Conservation (phyloP, 2,888 invertebrate species). For the Lepetodrilus schrolli region DNA sequence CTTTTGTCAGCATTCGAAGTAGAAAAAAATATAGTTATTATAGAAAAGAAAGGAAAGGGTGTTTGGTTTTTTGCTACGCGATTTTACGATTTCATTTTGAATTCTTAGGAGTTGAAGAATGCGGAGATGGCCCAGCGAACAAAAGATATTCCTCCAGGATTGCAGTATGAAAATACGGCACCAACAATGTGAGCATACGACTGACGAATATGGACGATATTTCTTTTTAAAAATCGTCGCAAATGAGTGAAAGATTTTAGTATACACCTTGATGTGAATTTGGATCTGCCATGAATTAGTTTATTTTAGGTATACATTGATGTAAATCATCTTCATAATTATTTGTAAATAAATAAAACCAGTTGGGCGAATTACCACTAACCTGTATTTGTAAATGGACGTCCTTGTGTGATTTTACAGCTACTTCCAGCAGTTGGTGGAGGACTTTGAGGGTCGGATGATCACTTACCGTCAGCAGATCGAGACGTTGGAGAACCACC, state of each 20-base stretch:
- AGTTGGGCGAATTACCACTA: too few relatives aligned
- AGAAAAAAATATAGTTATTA: too few relatives aligned
- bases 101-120: constrained; percentile 79
- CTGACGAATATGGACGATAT: too few relatives aligned
- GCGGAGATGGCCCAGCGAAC: constrained; percentile 87
- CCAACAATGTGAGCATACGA: constrained; percentile 80
- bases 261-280: too few relatives aligned
- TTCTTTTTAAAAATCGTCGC: too few relatives aligned
- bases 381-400: too few relatives aligned
- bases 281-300: too few relatives aligned
- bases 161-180: constrained; percentile 85
- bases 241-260: too few relatives aligned
- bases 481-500: constrained; percentile 83
- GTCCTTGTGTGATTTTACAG: constrained; percentile 62
- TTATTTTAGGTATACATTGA: neutral
- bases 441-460: constrained; percentile 83
- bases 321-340: neutral
- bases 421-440: constrained; percentile 82
- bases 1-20: too few relatives aligned
- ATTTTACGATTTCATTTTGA: too few relatives aligned
- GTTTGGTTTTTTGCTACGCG: too few relatives aligned
- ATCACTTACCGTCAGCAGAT: constrained; percentile 82
- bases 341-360: neutral
- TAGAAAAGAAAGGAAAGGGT: too few relatives aligned
- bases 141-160: constrained; percentile 84